Conservation (phyloP, 2,888 invertebrate genomes). For the Erpobdella octoculata region DNA sequence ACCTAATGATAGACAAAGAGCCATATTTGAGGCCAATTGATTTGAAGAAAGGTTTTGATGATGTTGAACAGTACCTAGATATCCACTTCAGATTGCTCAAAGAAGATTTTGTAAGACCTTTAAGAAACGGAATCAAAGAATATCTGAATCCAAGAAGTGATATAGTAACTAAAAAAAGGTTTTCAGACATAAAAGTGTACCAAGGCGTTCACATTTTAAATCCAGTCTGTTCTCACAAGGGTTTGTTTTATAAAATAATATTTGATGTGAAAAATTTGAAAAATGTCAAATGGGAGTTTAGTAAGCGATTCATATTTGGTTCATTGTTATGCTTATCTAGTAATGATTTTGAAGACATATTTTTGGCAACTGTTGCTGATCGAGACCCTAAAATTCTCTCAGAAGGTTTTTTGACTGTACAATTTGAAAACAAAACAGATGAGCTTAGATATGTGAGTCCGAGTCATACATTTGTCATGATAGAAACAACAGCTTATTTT, state of each 20-base stretch:
- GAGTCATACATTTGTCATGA: slow-evolving; percentile 57
- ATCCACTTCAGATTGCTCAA: slow-evolving; percentile 69
- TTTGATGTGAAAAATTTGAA: slow-evolving; percentile 34
- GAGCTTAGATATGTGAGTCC: slow-evolving; percentile 28
- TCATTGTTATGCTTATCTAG: slow-evolving; percentile 66
- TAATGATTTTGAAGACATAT: slow-evolving; percentile 63
- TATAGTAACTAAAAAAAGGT: slow-evolving; percentile 1
- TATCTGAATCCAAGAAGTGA: slow-evolving; percentile 16
- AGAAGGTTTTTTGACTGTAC: slow-evolving; percentile 41
- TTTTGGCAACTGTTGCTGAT: slow-evolving; percentile 60
- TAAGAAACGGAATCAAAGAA: slow-evolving; percentile 62
- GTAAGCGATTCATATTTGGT: slow-evolving; percentile 64
- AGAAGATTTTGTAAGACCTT: slow-evolving; percentile 70
- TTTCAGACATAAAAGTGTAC: slow-evolving; percentile 40
- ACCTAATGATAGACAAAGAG: slow-evolving; percentile 43
- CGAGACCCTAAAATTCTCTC: slow-evolving; percentile 47
- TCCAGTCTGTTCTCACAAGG: slow-evolving; percentile 38
- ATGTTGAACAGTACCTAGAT: slow-evolving; percentile 66
- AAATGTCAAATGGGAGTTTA: slow-evolving; percentile 51
- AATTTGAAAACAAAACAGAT: slow-evolving; percentile 36
- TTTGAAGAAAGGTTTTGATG: slow-evolving; percentile 59
- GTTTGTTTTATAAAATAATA: slow-evolving; percentile 37
- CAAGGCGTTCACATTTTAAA: slow-evolving; percentile 39
- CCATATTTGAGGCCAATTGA: slow-evolving; percentile 59
- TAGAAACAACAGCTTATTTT: slow-evolving; percentile 71